Percentiles rank a stretch among this genome's conserved stretches.
Conservation (phyloP, 2,113 vertebrate species). For the Alces alces region DNA sequence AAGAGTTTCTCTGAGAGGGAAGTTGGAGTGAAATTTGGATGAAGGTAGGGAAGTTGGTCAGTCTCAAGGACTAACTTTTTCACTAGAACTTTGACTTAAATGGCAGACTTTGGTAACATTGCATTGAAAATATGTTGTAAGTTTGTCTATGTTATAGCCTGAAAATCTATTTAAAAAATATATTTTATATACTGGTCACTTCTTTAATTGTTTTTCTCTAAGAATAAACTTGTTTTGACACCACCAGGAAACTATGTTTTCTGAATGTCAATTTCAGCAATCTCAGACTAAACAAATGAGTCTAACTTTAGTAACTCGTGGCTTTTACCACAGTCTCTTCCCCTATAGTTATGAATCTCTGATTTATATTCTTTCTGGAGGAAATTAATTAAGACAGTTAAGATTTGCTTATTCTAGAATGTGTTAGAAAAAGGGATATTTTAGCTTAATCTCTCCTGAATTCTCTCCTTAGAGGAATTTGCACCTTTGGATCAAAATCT, state of each 20-base stretch:
- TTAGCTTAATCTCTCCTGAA: background rate
- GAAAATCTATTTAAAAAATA: background rate
- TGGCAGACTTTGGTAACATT: background rate
- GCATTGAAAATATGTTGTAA: background rate
- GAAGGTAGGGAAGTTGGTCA: background rate
- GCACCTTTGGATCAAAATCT: background rate
- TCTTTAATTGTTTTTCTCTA: background rate
- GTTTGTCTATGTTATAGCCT: background rate
- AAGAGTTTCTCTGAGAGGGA: background rate
- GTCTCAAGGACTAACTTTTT: background rate
- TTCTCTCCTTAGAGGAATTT: background rate
- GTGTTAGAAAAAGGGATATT: background rate
- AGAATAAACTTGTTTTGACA: conserved; percentile 10
- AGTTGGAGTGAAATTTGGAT: background rate
- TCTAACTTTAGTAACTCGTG: conserved; percentile 4
- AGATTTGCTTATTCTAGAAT: background rate
- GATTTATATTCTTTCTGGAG: background rate
- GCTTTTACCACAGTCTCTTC: background rate
- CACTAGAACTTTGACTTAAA: background rate
- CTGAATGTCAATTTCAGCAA: background rate
- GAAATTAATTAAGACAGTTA: background rate
- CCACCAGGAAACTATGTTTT: background rate
- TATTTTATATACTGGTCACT: background rate
- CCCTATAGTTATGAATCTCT: background rate
- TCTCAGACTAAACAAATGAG: conserved; percentile 36